These are phyloP conservation scores for Anoplopoma fimbria DNA, from an alignment of 2,113 vertebrate species.

Conservation along the genomic window DNA sequence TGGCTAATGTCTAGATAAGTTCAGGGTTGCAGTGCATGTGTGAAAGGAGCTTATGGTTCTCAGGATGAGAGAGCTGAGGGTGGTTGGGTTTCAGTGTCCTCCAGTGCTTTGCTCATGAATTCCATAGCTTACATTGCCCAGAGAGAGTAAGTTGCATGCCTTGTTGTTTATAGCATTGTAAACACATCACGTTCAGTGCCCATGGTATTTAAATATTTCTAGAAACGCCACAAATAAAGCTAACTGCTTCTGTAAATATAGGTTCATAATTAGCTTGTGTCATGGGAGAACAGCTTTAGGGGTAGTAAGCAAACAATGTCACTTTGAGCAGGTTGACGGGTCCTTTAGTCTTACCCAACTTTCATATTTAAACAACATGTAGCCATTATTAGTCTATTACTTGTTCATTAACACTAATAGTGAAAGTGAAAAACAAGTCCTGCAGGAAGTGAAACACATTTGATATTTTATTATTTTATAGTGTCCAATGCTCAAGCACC, in stretches of 20 bases:
- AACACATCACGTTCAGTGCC: constrained; percentile 1
- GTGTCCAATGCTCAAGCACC: not conserved
- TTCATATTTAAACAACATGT: not conserved
- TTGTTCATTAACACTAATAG: not conserved
- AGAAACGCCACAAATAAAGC: constrained; percentile 7
- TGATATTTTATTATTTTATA: not conserved
- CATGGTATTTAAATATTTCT: constrained; percentile 5
- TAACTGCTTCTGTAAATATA: not conserved
- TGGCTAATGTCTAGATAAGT: not conserved
- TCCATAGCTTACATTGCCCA: constrained; percentile 30
- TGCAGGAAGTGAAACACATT: not conserved
- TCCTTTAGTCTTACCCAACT: not conserved
- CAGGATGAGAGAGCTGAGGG: not conserved
- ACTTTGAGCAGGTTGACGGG: not conserved
- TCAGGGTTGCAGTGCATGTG: not conserved
- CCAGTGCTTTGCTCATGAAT: constrained; percentile 36
- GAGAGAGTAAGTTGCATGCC: constrained; percentile 29
- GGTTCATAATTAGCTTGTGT: not conserved
- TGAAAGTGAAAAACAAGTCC: too few relatives aligned
- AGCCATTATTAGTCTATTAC: not conserved
- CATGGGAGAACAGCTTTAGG: not conserved
- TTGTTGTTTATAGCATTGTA: constrained; percentile 53
- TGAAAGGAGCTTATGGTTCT: not conserved
- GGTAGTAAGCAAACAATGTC: not conserved
- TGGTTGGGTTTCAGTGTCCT: not conserved